A percentile compares a stretch with the other conserved stretches of the same genome.
These are phyloP conservation scores for Carassius auratus DNA, from an alignment of 2,113 vertebrate species.

Conservation along the genomic window DNA sequence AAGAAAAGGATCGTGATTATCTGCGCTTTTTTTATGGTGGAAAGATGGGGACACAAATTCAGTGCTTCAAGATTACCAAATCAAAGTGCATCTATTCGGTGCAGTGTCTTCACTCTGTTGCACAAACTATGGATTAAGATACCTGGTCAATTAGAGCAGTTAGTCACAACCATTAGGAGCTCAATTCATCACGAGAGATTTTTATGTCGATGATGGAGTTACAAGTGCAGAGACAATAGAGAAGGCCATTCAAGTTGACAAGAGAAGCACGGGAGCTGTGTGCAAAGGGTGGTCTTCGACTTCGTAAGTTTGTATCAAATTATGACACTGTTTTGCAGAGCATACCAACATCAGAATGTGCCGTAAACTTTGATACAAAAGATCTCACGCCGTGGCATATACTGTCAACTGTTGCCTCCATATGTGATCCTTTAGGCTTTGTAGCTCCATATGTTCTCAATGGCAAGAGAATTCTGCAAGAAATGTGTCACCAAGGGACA, in stretches of 20 bases:
- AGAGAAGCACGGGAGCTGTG: not conserved
- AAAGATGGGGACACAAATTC: no score
- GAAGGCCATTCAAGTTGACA: not conserved
- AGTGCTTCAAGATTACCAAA: no score
- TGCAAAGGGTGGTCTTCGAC: constrained; percentile 18
- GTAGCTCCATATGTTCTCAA: no score
- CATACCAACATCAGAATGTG: not conserved
- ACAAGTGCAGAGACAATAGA: constrained; percentile 23
- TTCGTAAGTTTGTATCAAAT: not conserved
- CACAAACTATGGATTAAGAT: no score
- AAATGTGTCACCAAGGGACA: constrained; percentile 23
- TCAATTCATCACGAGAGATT: not conserved
- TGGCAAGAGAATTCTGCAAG: not conserved
- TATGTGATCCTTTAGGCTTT: constrained; percentile 2
- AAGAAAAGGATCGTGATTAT: no score
- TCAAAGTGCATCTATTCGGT: no score
- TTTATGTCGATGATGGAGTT: constrained; percentile 7
- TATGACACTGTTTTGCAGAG: not conserved
- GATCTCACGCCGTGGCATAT: not conserved
- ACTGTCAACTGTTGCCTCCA: not conserved
- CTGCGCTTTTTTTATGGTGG: no score
- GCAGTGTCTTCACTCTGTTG: no score
- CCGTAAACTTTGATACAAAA: not conserved
- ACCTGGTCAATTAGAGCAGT: not conserved
- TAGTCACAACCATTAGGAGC: not conserved